phyloP scores from a whole-genome alignment of 37 sponge, comb jelly and placozoan genomes.

The Corticium candelabrum region DNA sequence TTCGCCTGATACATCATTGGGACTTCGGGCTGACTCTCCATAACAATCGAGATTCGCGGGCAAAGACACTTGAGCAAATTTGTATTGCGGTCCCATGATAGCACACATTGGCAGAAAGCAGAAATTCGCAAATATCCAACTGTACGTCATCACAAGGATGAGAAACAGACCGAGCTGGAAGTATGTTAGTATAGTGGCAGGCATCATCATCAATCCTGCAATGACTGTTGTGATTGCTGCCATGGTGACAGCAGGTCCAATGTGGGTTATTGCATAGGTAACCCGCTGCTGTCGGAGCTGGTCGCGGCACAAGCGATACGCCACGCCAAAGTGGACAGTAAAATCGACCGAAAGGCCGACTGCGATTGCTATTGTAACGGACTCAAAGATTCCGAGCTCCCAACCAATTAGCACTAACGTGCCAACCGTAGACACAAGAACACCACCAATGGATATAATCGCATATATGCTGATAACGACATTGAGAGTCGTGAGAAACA shows the following conservation, averaged over 20 bases:
- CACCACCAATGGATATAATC: not conserved
- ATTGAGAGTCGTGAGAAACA: constrained; percentile 1
- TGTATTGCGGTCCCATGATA: not conserved
- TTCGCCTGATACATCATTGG: too few species aligned
- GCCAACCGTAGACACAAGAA: not conserved
- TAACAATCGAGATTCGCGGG: not conserved
- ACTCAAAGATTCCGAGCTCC: not conserved
- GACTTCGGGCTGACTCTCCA: too few species aligned
- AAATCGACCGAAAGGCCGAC: not conserved
- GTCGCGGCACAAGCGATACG: not conserved
- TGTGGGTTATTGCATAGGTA: not conserved
- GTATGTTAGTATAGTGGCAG: not conserved
- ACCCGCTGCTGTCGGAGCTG: not conserved
- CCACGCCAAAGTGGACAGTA: not conserved
- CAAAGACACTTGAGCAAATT: not conserved
- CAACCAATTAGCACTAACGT: not conserved
- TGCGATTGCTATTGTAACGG: not conserved
- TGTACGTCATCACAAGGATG: not conserved
- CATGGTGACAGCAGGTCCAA: not conserved
- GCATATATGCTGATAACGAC: not conserved
- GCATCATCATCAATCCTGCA: not conserved
- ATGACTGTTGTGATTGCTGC: not conserved
- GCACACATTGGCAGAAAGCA: not conserved
- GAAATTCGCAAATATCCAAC: not conserved
- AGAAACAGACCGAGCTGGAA: not conserved